Evolutionary conservation across 1,140 invertebrate genomes (phyloP).

Genomic region (Bombus terrestris): DNA sequence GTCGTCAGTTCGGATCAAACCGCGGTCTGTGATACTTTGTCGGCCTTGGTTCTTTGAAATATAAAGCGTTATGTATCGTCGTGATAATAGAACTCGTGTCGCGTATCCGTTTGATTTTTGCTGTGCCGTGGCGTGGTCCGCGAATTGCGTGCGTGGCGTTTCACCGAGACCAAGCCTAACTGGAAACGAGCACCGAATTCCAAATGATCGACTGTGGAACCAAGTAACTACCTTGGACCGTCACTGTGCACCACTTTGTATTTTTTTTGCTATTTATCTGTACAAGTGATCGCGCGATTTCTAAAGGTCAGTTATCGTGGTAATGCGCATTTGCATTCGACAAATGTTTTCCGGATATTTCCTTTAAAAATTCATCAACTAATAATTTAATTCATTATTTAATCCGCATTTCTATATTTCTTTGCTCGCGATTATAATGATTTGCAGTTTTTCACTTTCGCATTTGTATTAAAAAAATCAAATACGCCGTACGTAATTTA

Average conservation of each 20-base stretch:
- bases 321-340: neutral
- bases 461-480: neutral
- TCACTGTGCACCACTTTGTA: neutral
- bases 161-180: conserved; percentile 9
- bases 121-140: conserved; percentile 39
- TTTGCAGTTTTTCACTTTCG: neutral
- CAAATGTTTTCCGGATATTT: neutral
- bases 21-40: conserved; percentile 30
- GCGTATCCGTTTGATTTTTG: neutral
- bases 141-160: conserved; percentile 42
- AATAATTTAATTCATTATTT: neutral
- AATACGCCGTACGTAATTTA: neutral
- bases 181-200: conserved; percentile 13
- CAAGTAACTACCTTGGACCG: neutral
- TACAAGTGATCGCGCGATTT: neutral
- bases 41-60: neutral
- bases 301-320: neutral
- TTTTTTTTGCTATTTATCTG: neutral
- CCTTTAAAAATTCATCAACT: neutral
- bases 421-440: neutral
- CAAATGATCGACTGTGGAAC: conserved; percentile 19
- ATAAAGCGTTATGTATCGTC: neutral
- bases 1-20: conserved; percentile 31
- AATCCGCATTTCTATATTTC: neutral
- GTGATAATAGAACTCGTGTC: conserved; percentile 28